phyloP scores from a whole-genome alignment of 2,888 invertebrate species.

The Cryptus armator region DNA sequence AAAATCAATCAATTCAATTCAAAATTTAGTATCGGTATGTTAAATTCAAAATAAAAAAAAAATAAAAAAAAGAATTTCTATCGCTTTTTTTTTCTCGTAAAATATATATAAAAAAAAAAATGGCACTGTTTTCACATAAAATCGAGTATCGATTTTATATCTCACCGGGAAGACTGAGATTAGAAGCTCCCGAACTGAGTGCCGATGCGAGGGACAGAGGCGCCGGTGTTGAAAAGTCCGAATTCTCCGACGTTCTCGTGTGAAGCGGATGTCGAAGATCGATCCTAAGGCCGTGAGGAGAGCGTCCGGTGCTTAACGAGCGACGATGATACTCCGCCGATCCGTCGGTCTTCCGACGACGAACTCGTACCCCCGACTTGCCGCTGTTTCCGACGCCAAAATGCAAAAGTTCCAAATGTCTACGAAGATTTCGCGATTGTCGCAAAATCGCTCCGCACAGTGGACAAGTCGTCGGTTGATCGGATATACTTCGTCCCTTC shows the following conservation, averaged over 20 bases:
- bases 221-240: constrained; percentile 74
- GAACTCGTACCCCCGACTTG: constrained; percentile 73
- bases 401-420: constrained; percentile 86
- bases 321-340: constrained; percentile 72
- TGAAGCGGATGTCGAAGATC: constrained; percentile 67
- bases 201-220: constrained; percentile 76
- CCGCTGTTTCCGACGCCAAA: constrained; percentile 78
- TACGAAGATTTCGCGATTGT: constrained; percentile 87
- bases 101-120: too few relatives aligned
- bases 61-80: too few relatives aligned
- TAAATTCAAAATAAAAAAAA: too few relatives aligned
- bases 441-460: constrained; percentile 87
- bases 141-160: too few relatives aligned
- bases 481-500: constrained; percentile 87
- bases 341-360: constrained; percentile 72
- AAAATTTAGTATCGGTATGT: too few relatives aligned
- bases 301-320: constrained; percentile 70
- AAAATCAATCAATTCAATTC: too few relatives aligned
- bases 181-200: constrained; percentile 74
- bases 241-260: constrained; percentile 72
- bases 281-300: constrained; percentile 70
- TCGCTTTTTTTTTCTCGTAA: too few relatives aligned
- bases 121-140: too few relatives aligned
- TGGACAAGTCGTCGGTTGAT: constrained; percentile 87
- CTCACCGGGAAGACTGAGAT: constrained; percentile 75